These are phyloP conservation scores for Arctia plantaginis DNA, from an alignment of 2,888 invertebrate species.

Conservation along the genomic window DNA sequence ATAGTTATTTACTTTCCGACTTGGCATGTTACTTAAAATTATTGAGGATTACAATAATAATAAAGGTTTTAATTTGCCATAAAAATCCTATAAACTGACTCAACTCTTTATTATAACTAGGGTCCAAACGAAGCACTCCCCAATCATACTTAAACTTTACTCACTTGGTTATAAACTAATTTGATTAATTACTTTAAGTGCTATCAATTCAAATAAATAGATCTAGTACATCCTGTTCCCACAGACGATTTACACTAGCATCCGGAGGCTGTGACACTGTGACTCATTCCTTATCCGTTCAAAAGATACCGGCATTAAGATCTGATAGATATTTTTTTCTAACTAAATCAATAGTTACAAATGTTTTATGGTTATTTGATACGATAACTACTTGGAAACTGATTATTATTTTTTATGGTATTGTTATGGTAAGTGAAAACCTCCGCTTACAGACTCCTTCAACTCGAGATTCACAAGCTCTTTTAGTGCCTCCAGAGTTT, in stretches of 20 bases:
- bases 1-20: too few relatives aligned
- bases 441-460: not conserved
- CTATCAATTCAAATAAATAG: slow-evolving; percentile 10
- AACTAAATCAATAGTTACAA: not conserved
- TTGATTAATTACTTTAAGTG: slow-evolving; percentile 14
- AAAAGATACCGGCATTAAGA: not conserved
- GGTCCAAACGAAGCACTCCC: not conserved
- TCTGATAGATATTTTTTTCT: not conserved
- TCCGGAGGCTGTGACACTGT: slow-evolving; percentile 11
- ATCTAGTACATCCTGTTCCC: slow-evolving; percentile 21
- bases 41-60: not conserved
- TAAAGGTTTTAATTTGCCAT: not conserved
- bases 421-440: not conserved
- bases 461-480: too few relatives aligned
- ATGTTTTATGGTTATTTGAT: not conserved
- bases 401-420: not conserved
- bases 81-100: not conserved
- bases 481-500: too few relatives aligned
- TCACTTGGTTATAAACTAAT: not conserved
- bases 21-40: not conserved
- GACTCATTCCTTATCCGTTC: not conserved
- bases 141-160: not conserved
- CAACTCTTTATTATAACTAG: not conserved
- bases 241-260: slow-evolving; percentile 5
- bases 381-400: not conserved